Evolutionary conservation across 2,113 vertebrate species (phyloP).

Genomic region (Rutilus rutilus): DNA sequence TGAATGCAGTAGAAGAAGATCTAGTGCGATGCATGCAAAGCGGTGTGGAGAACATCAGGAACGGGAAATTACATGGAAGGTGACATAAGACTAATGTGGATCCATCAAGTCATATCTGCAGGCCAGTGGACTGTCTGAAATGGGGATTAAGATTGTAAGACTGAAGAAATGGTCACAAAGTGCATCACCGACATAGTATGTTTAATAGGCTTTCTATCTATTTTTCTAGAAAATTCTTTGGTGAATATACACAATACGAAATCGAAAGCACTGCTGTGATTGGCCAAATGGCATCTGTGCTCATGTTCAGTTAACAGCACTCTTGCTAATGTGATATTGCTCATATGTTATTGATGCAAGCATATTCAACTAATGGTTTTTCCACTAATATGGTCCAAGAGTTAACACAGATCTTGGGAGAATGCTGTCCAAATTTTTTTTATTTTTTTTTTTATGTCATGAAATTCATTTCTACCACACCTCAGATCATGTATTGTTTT

Average conservation of each 20-base stretch:
- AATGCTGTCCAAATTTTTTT: too few species aligned
- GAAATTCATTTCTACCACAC: neutral
- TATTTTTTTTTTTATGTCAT: too few species aligned
- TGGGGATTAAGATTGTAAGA: neutral
- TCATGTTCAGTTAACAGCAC: neutral
- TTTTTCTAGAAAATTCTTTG: neutral
- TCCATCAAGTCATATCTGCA: conserved; percentile 13
- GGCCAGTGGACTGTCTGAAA: conserved; percentile 8
- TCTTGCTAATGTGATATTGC: neutral
- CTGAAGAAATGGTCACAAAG: neutral
- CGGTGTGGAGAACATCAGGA: neutral
- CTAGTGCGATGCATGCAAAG: conserved; percentile 1
- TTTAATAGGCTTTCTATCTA: neutral
- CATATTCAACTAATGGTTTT: neutral
- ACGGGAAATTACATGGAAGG: neutral
- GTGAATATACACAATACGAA: neutral
- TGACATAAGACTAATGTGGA: neutral
- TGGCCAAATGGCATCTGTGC: too few species aligned
- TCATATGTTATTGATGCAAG: neutral
- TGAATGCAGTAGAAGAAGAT: conserved; percentile 11
- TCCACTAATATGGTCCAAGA: too few species aligned
- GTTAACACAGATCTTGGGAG: too few species aligned
- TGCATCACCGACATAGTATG: neutral
- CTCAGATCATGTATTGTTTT: neutral
- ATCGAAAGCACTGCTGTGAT: neutral